Evolutionary conservation across 2,888 invertebrate species (phyloP).

Genomic region (Sericinus montela): DNA sequence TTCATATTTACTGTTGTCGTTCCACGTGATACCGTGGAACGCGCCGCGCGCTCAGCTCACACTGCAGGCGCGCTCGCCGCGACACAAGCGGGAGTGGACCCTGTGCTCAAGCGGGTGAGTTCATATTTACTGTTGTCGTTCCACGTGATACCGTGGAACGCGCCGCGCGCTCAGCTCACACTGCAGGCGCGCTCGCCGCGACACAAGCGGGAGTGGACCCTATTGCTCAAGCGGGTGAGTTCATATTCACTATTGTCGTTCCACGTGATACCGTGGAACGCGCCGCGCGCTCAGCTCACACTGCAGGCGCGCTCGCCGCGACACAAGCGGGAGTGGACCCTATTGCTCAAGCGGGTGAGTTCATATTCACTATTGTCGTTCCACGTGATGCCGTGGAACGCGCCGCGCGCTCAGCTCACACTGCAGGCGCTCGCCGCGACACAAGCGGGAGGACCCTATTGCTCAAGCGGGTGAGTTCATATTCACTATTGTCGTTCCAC

Average conservation of each 20-base stretch:
- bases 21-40: constrained; percentile 98
- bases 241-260: too few relatives aligned
- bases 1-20: too few relatives aligned
- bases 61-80: constrained; percentile 88
- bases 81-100: constrained; percentile 90
- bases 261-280: constrained; percentile 97
- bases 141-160: constrained; percentile 97
- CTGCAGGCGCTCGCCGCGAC: constrained; percentile 89
- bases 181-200: constrained; percentile 89
- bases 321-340: constrained; percentile 88
- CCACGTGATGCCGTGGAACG: constrained; percentile 97
- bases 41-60: constrained; percentile 95
- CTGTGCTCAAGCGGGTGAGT: constrained; percentile 77
- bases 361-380: too few relatives aligned
- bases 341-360: constrained; percentile 77
- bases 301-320: constrained; percentile 89
- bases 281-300: constrained; percentile 94
- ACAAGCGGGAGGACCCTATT: constrained; percentile 86
- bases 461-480: constrained; percentile 72
- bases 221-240: constrained; percentile 77
- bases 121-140: too few relatives aligned
- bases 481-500: too few relatives aligned
- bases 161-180: constrained; percentile 94
- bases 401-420: constrained; percentile 94
- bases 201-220: constrained; percentile 88